These are phyloP conservation scores for Poeciliopsis paucimaculata DNA, from an alignment of 2,797 vertebrate genomes.

Conservation along the genomic window DNA sequence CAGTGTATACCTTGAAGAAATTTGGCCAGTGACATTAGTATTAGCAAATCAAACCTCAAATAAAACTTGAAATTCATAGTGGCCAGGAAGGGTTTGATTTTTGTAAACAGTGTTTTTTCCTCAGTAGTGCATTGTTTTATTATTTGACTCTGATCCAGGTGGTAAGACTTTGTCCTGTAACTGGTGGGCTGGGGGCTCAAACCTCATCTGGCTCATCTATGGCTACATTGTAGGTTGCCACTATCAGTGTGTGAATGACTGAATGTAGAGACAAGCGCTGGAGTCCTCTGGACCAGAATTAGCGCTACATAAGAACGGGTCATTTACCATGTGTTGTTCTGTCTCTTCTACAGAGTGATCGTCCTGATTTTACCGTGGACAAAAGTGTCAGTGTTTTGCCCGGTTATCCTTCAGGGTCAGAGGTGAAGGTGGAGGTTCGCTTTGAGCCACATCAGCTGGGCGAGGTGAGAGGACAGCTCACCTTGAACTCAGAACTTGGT, in stretches of 20 bases:
- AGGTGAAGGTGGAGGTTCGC: constrained; percentile 81
- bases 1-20: neutral
- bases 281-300: too few species aligned
- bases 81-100: neutral
- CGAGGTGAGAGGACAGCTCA: constrained; percentile 78
- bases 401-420: constrained; percentile 76
- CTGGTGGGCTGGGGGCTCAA: too few species aligned
- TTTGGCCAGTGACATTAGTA: neutral
- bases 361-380: constrained; percentile 80
- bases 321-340: neutral
- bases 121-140: neutral
- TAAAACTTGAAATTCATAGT: neutral
- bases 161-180: too few species aligned
- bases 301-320: too few species aligned
- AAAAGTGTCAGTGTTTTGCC: constrained; percentile 68
- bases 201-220: too few species aligned
- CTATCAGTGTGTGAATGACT: too few species aligned
- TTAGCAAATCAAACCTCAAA: neutral
- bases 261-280: too few species aligned
- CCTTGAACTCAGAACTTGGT: constrained; percentile 72
- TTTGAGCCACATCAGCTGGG: constrained; percentile 88
- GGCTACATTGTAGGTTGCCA: too few species aligned
- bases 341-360: constrained; percentile 75
- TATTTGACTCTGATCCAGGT: too few species aligned
- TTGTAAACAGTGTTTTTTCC: neutral